Evolutionary conservation across 2,113 vertebrate genomes (phyloP), one percentile per base, ranked within the genome.

Genomic region (Toxotes jaculatrix): DNA sequence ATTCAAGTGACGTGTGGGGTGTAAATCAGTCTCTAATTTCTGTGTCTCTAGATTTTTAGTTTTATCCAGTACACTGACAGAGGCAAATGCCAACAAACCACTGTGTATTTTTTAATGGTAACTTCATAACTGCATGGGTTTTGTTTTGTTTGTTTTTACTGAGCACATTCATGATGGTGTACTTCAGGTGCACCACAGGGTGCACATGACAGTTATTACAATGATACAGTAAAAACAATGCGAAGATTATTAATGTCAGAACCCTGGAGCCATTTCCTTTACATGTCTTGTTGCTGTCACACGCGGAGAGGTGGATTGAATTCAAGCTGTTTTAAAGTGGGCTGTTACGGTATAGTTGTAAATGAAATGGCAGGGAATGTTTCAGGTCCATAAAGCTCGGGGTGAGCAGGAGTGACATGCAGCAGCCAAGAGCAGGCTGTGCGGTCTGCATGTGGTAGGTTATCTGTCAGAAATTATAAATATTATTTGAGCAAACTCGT

Each of bases 381-480:
- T 87, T 87, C 59, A 71, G 59, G 56, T 51, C 77, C 77, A 84
- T 90, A 84, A 82, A 91, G 80, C 74, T n/a, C 10, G 1, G 42
- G 16, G 51, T 77, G 67, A 79, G 77, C 75, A 27, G 74, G 34
- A 70, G 57, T 76, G 78, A 87, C 77, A 8, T 3, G 47, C 56
- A 65, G 53, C 71, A 43, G 69, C 78, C 42, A n/a, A 62, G 75
- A 72, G 79, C 84, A 42, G 77, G 64, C 84, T 83, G 80, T 93
- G 90, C 56, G 78, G 85, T 89, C 89, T 76, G 71, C 73, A 74
- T 47, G 72, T 65, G 82, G 47, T 78, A 31, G 70, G 72, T 83
- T 82, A 89, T 86, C 83, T 91, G 86, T 86, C 91, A 90, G 74
- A 86, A 70, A 75, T 84, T 84, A 21, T 88, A 90, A 92, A 94